Evolutionary conservation across 2,797 vertebrate species (phyloP).

Genomic region (Kryptopterus vitreolus): DNA sequence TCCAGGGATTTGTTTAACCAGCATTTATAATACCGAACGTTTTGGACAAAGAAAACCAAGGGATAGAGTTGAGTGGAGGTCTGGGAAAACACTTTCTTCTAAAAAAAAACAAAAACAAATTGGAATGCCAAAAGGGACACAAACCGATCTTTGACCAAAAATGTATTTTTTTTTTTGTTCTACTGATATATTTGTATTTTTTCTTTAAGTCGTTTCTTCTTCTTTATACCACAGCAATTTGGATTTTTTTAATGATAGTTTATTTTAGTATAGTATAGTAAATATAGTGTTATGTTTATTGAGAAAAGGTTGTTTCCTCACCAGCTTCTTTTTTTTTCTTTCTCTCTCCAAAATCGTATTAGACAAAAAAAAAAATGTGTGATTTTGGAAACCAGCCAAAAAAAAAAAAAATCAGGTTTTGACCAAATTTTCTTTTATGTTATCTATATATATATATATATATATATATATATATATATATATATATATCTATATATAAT

Average conservation of each 20-base stretch:
- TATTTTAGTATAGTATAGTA: too few relatives aligned
- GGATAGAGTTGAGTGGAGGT: background rate
- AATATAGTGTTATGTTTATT: background rate
- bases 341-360: background rate
- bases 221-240: background rate
- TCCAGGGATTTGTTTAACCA: background rate
- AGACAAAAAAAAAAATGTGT: too few relatives aligned
- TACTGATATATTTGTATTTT: background rate
- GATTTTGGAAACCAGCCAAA: background rate
- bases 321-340: background rate
- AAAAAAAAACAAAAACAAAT: background rate
- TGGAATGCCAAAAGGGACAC: slow-evolving; percentile 2
- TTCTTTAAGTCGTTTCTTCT: background rate
- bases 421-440: background rate
- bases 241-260: background rate
- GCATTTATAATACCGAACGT: background rate
- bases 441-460: too few relatives aligned
- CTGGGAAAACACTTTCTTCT: background rate
- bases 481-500: too few relatives aligned
- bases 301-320: background rate
- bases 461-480: too few relatives aligned
- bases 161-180: background rate
- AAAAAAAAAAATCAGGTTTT: background rate
- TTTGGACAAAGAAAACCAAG: background rate
- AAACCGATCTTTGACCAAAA: background rate